Evolutionary conservation across 2,797 vertebrate genomes (phyloP).

Genomic region (Pangasius macronema): DNA sequence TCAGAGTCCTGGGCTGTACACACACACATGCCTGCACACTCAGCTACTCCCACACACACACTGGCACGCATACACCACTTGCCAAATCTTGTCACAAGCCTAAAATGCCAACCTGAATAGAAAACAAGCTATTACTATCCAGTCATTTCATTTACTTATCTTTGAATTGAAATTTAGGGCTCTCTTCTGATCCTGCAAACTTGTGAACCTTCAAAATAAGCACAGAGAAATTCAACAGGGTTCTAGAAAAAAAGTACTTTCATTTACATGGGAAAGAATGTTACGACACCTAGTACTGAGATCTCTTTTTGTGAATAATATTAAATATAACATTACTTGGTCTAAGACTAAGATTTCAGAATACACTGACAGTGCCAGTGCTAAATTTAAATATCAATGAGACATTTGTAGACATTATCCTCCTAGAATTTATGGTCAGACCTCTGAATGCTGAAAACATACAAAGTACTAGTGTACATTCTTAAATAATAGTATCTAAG

Average conservation of each 20-base stretch:
- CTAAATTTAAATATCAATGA: neutral
- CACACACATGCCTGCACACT: conserved; percentile 48
- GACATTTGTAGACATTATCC: neutral
- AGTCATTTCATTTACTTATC: conserved; percentile 37
- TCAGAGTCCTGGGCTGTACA: conserved; percentile 73
- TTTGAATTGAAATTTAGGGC: conserved; percentile 42
- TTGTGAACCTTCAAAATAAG: conserved; percentile 38
- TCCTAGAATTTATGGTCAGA: neutral
- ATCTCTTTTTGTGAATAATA: neutral
- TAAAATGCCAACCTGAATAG: conserved; percentile 49
- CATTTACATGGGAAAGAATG: neutral
- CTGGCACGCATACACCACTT: neutral
- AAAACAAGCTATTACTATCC: conserved; percentile 51
- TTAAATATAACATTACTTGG: neutral
- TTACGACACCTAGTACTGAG: neutral
- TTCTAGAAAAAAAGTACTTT: neutral
- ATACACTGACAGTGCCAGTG: neutral
- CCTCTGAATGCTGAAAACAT: neutral
- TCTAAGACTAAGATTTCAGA: neutral
- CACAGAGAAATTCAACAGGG: conserved; percentile 32
- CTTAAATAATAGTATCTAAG: neutral
- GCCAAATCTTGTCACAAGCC: conserved; percentile 40
- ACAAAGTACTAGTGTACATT: neutral
- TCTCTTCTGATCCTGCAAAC: conserved; percentile 42
- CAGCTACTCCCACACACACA: conserved; percentile 42